A percentile compares a stretch with the other conserved stretches of the same genome.
phyloP scores from a whole-genome alignment of 2,113 vertebrate genomes.

The Enhydra lutris region DNA sequence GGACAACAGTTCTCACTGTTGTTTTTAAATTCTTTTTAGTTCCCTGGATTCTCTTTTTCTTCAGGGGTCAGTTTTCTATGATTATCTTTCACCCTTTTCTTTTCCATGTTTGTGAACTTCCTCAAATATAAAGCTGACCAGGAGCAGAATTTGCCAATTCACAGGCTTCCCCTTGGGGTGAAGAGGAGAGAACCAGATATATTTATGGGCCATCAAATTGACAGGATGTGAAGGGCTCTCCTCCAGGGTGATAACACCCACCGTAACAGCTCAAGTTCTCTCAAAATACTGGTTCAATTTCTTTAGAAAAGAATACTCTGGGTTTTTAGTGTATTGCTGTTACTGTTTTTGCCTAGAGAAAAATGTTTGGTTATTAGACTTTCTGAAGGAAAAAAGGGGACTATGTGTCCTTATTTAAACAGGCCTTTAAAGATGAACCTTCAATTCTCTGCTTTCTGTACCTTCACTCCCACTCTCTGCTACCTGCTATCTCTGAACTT shows the following conservation, averaged over 20 bases:
- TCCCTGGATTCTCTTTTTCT: slow-evolving; percentile 41
- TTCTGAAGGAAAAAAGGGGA: slow-evolving; percentile 36
- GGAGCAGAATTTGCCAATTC: neutral
- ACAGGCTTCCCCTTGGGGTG: neutral
- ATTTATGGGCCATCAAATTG: neutral
- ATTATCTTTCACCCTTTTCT: slow-evolving; percentile 12
- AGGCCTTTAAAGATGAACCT: slow-evolving; percentile 14
- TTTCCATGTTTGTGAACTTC: neutral
- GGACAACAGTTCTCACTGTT: neutral
- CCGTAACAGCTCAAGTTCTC: neutral
- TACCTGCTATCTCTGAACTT: neutral
- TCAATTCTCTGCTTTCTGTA: neutral
- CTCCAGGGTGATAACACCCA: neutral
- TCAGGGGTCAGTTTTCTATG: neutral
- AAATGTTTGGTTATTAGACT: neutral
- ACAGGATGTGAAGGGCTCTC: neutral
- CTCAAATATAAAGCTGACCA: neutral
- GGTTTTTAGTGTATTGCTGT: neutral
- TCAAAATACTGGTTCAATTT: neutral
- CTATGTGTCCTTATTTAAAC: neutral
- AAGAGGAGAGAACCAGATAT: neutral
- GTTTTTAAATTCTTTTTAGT: neutral
- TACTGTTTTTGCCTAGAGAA: slow-evolving; percentile 26
- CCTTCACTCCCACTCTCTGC: neutral
- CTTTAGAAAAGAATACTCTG: neutral